Base-by-base conservation (phyloP, 2,113 vertebrate genomes). In the Gnathonemus echidnorhynchus region DNA sequence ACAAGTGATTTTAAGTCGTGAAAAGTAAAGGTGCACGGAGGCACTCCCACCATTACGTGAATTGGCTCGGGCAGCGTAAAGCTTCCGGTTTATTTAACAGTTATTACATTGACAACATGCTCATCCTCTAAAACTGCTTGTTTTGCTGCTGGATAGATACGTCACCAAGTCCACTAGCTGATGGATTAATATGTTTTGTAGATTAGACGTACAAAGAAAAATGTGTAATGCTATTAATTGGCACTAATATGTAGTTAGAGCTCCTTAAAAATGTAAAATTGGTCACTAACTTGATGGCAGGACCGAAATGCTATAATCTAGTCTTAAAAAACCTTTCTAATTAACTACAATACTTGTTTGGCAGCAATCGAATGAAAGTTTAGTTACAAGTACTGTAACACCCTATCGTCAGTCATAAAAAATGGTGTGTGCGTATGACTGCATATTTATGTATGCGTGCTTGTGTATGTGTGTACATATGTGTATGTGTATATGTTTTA, bases 301-400 rank as follows among this genome's bases (percentile, higher is more conserved):
- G 3, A 74, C 35, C 48, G 10, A 88, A 88, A 50, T 70, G 46
- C 31, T 83, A 24, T 84, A 35, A 42, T 89, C 24, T 62, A 35
- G 62, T 80, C 77, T 52, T 49, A 53, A 89, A 70, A 27, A 56
- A 6, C 1, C 6, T 46, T 80, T 80, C 83, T 19, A 6, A 21
- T 19, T 39, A 45, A 88, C 9, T 83, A 3, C 24, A 48, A 46
- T n/a, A 85, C 50, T 87, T 87, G 86, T 86, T 17, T 52, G 50
- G 86, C 49, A 87, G 27, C n/a, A 56, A 42, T 50, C 31, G 39
- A 87, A 42, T 35, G 86, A 35, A 53, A 87, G 45, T 24, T 85
- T 87, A 87, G 39, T 42, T 42, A 56, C 50, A 85, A 87, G 86
- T 87, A 87, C 86, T 53, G 48, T 52, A 87, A 50, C 86, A 31